Conservation (phyloP, 2,797 vertebrate species). For the Catharus ustulatus region DNA sequence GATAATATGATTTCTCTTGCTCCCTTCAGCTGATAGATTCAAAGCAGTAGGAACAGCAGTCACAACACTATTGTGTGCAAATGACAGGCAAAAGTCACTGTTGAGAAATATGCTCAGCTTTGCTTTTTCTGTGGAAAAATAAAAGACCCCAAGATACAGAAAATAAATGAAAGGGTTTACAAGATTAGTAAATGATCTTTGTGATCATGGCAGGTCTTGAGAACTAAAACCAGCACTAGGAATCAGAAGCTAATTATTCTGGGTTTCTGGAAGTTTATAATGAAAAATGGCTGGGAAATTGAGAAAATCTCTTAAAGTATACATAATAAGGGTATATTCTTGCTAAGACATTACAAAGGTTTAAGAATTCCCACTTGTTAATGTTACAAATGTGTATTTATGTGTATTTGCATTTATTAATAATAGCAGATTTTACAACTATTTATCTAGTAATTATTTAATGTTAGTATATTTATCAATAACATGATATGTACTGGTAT, state of each 20-base stretch:
- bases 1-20: background rate
- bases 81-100: background rate
- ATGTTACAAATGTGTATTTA: background rate
- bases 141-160: background rate
- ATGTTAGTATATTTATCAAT: background rate
- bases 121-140: background rate
- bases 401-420: background rate
- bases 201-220: background rate
- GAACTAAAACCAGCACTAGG: background rate
- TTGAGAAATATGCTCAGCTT: background rate
- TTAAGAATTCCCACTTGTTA: background rate
- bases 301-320: background rate
- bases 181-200: background rate
- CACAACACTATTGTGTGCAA: background rate
- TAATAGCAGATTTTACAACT: background rate
- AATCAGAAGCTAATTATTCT: background rate
- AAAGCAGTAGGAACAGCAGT: background rate
- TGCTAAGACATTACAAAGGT: background rate
- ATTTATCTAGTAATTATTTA: background rate
- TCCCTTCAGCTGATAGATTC: background rate
- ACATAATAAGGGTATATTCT: background rate
- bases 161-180: background rate
- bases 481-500: no score
- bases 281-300: background rate
- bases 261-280: background rate